phyloP scores from a whole-genome alignment of 2,113 vertebrate species.

The Albula glossodonta region DNA sequence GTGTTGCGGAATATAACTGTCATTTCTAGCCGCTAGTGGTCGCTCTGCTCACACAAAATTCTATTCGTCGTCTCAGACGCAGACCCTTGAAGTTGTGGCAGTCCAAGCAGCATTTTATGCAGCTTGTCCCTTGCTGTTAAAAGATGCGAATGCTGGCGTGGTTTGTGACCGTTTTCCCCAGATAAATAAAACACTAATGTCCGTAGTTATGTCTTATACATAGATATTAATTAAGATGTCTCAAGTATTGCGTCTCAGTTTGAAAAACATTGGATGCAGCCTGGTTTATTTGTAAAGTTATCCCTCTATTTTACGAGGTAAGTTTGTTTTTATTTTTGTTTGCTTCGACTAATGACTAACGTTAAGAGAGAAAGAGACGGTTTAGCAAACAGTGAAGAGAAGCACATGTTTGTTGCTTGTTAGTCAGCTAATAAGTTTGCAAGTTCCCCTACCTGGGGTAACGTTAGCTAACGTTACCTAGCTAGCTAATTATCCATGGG shows the following conservation, averaged over 20 bases:
- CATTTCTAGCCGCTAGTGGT: conserved; percentile 36
- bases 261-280: neutral
- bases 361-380: neutral
- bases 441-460: neutral
- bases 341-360: neutral
- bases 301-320: neutral
- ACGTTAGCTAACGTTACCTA: neutral
- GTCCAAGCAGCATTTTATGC: conserved; percentile 19
- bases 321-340: conserved; percentile 14
- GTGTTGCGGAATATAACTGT: neutral
- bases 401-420: neutral
- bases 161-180: neutral
- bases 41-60: neutral
- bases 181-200: neutral
- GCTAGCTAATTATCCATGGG: neutral
- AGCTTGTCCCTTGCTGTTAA: conserved; percentile 35
- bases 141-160: conserved; percentile 9
- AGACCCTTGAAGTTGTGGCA: conserved; percentile 17
- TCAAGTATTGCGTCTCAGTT: neutral
- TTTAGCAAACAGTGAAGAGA: neutral
- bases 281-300: neutral
- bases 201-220: neutral
- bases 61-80: conserved; percentile 7
- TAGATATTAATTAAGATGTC: neutral
- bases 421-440: neutral